These are phyloP conservation scores for Ormia ochracea DNA, from an alignment of 2,888 invertebrate genomes.

Conservation along the genomic window DNA sequence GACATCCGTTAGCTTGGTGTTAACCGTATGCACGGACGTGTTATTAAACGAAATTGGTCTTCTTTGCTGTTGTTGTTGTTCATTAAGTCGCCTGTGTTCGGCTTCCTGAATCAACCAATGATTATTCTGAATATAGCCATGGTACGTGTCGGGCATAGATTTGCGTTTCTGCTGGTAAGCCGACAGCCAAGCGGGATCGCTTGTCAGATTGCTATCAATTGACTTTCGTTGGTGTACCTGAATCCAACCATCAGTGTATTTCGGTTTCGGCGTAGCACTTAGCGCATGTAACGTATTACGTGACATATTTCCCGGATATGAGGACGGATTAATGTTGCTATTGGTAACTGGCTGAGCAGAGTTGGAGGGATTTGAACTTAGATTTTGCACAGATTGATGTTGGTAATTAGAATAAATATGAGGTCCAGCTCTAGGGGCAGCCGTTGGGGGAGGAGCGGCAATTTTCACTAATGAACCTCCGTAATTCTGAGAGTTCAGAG, in stretches of 20 bases:
- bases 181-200: conserved; percentile 75
- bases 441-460: conserved; percentile 65
- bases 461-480: conserved; percentile 73
- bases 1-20: conserved; percentile 29
- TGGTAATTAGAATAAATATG: conserved; percentile 65
- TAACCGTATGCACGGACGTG: conserved; percentile 55
- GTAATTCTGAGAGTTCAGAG: conserved; percentile 65
- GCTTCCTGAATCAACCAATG: conserved; percentile 97
- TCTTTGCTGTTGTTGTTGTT: conserved; percentile 76
- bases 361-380: conserved; percentile 54
- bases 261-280: conserved; percentile 87
- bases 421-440: conserved; percentile 62
- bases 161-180: conserved; percentile 85
- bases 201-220: conserved; percentile 69
- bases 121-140: conserved; percentile 76
- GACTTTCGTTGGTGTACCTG: conserved; percentile 74
- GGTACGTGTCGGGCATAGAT: conserved; percentile 80
- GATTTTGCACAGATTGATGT: conserved; percentile 71
- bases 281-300: conserved; percentile 83
- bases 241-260: conserved; percentile 80
- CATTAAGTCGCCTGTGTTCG: conserved; percentile 87
- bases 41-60: conserved; percentile 44
- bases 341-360: neutral
- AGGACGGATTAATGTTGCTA: conserved; percentile 64
- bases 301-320: conserved; percentile 80